Evolutionary conservation across 92 coral and sea anemone genomes (phyloP).

Genomic region (Actinernus sp.): DNA sequence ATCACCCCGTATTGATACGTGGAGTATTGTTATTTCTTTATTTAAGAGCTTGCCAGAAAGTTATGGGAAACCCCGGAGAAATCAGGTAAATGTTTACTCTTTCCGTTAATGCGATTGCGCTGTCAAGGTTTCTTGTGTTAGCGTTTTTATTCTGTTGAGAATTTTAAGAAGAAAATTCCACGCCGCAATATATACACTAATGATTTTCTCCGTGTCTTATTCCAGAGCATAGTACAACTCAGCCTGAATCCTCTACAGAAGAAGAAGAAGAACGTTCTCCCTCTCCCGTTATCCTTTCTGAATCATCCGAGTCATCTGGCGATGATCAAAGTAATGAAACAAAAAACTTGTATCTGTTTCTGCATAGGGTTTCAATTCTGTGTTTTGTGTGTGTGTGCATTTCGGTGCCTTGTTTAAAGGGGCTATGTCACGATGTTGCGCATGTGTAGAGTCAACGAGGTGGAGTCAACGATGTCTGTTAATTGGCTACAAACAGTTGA

Average conservation of each 20-base stretch:
- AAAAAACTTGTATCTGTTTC: too few relatives aligned
- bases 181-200: too few relatives aligned
- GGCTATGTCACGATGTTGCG: background rate
- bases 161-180: too few relatives aligned
- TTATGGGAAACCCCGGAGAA: constrained; percentile 99
- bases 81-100: too few relatives aligned
- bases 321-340: constrained; percentile 89
- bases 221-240: constrained; percentile 93
- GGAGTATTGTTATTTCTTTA: background rate
- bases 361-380: too few relatives aligned
- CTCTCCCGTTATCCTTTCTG: constrained; percentile 72
- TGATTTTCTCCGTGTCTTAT: constrained; percentile 6
- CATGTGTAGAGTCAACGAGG: too few relatives aligned
- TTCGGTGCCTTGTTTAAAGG: background rate
- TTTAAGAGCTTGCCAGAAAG: constrained; percentile 86
- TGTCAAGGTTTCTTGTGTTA: background rate
- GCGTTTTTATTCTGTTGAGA: background rate
- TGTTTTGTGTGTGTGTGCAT: too few relatives aligned
- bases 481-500: too few relatives aligned
- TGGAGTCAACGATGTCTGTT: too few relatives aligned
- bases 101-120: too few relatives aligned
- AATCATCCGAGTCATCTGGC: constrained; percentile 88
- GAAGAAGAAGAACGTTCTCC: constrained; percentile 86
- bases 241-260: constrained; percentile 94
- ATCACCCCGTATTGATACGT: background rate